Evolutionary conservation across 2,113 vertebrate genomes (phyloP).

Genomic region (Hippopotamus amphibius): DNA sequence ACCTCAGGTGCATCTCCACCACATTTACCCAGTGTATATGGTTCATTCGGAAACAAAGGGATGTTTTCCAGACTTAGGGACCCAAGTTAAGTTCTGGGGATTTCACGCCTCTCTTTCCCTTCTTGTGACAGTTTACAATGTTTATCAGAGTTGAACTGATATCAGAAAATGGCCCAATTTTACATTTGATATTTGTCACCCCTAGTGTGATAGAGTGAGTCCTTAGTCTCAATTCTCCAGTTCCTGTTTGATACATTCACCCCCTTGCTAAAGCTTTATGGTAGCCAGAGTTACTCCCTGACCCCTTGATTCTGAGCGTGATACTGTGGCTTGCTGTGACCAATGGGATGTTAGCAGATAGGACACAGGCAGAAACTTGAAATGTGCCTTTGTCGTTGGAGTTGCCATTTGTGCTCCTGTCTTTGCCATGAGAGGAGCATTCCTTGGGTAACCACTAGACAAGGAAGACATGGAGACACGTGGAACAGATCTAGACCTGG

Average conservation of each 20-base stretch:
- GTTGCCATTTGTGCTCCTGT: not conserved
- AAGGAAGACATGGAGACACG: not conserved
- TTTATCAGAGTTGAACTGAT: not conserved
- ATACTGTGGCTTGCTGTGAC: not conserved
- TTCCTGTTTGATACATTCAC: not conserved
- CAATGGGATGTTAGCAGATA: not conserved
- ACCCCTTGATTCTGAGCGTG: not conserved
- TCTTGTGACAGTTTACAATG: not conserved
- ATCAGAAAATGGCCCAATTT: not conserved
- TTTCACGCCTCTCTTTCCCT: not conserved
- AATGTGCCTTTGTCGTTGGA: not conserved
- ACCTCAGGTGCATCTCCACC: too few relatives aligned
- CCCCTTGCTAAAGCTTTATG: not conserved
- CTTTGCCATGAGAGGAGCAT: not conserved
- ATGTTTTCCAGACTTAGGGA: not conserved
- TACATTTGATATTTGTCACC: not conserved
- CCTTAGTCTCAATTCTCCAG: not conserved
- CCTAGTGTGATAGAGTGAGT: not conserved
- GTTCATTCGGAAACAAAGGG: not conserved
- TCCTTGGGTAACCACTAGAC: not conserved
- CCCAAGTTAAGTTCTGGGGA: not conserved
- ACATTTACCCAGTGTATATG: not conserved
- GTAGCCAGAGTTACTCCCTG: not conserved
- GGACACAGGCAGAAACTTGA: not conserved
- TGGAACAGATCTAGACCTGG: not conserved